Evolutionary conservation across 2,888 invertebrate species (phyloP).

Genomic region (Saturnia pavonia): DNA sequence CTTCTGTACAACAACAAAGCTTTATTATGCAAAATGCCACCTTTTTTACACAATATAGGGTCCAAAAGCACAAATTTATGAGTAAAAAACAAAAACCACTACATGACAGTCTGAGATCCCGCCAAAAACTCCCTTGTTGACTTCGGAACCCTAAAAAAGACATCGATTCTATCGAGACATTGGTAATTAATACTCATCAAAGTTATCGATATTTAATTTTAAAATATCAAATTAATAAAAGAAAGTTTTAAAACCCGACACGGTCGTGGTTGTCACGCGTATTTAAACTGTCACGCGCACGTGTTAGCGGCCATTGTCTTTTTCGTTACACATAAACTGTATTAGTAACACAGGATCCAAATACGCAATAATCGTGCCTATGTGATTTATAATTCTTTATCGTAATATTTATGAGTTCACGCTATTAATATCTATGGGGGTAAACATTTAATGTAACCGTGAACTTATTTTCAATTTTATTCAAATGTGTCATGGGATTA

Average conservation of each 20-base stretch:
- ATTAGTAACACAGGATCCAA: slow-evolving; percentile 7
- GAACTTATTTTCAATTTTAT: background rate
- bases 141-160: too few relatives aligned
- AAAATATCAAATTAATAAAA: slow-evolving; percentile 8
- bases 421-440: slow-evolving; percentile 39
- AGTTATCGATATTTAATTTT: background rate
- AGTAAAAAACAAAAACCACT: too few relatives aligned
- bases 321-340: background rate
- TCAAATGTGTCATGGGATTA: background rate
- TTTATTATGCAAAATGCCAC: too few relatives aligned
- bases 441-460: slow-evolving; percentile 39
- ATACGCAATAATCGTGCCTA: background rate
- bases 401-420: slow-evolving; percentile 48
- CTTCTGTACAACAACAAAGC: too few relatives aligned
- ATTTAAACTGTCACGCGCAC: background rate
- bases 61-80: too few relatives aligned
- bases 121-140: too few relatives aligned
- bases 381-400: slow-evolving; percentile 47
- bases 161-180: background rate
- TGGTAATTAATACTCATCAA: background rate
- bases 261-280: slow-evolving; percentile 1
- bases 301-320: slow-evolving; percentile 8
- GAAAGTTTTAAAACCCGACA: background rate
- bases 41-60: too few relatives aligned
- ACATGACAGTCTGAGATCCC: too few relatives aligned